These are phyloP conservation scores for Lycodopsis pacificus DNA, from an alignment of 2,797 vertebrate species.

Conservation along the genomic window DNA sequence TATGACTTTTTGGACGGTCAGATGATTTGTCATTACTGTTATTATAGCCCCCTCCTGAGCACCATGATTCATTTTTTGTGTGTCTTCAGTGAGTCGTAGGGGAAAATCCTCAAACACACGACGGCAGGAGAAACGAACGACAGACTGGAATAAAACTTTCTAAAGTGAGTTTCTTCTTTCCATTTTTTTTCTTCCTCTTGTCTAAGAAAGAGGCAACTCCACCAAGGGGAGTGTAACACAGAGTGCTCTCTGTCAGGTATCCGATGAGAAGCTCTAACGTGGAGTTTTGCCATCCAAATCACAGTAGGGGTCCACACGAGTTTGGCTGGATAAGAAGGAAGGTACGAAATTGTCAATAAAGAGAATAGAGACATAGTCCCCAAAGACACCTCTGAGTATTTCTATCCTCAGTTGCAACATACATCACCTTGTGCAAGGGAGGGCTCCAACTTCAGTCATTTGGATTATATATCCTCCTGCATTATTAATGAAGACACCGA, in stretches of 20 bases:
- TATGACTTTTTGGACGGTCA: constrained; percentile 41
- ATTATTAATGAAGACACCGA: constrained; percentile 17
- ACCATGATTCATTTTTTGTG: constrained; percentile 63
- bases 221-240: constrained; percentile 66
- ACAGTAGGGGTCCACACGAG: constrained; percentile 61
- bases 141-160: constrained; percentile 60
- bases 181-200: constrained; percentile 24
- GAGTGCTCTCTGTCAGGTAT: constrained; percentile 65
- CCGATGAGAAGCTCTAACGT: constrained; percentile 43
- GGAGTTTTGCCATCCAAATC: constrained; percentile 64
- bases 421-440: constrained; percentile 21
- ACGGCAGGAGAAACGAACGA: constrained; percentile 63
- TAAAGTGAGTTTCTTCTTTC: constrained; percentile 54
- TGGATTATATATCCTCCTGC: constrained; percentile 8
- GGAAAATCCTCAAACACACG: constrained; percentile 53
- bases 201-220: constrained; percentile 59
- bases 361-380: constrained; percentile 40
- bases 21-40: constrained; percentile 39
- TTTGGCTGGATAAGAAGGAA: constrained; percentile 57
- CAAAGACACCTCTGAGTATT: constrained; percentile 38
- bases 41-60: constrained; percentile 56
- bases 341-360: constrained; percentile 46
- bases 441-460: constrained; percentile 30
- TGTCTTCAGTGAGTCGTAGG: constrained; percentile 41
- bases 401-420: constrained; percentile 33